Percentiles rank a stretch among this genome's conserved stretches.
Evolutionary conservation across 2,888 invertebrate species (phyloP).

Genomic region (Xestia c-nigrum): DNA sequence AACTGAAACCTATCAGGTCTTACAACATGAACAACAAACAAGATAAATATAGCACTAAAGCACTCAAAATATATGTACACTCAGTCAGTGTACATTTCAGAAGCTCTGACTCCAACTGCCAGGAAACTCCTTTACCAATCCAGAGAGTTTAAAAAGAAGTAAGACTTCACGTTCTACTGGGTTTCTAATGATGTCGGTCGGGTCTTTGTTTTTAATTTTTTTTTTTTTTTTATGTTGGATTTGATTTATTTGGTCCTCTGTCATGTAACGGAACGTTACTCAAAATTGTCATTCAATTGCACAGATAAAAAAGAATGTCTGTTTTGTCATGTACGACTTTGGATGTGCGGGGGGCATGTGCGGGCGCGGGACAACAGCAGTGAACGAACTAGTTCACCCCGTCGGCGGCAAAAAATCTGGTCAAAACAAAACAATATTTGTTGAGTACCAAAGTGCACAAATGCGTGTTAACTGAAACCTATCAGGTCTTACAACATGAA

Average conservation of each 20-base stretch:
- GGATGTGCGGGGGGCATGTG: too few relatives aligned
- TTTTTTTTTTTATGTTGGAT: too few relatives aligned
- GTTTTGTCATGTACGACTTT: too few relatives aligned
- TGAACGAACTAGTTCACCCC: too few relatives aligned
- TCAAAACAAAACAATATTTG: too few relatives aligned
- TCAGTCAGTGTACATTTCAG: not conserved
- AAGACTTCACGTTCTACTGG: not conserved
- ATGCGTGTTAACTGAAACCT: conserved; percentile 1
- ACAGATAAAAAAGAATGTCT: too few relatives aligned
- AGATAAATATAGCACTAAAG: not conserved
- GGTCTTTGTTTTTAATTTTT: too few relatives aligned
- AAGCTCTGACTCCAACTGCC: not conserved
- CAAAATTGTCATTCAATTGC: too few relatives aligned
- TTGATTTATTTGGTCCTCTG: not conserved
- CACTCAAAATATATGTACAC: not conserved
- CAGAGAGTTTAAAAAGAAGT: not conserved
- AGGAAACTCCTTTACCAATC: not conserved
- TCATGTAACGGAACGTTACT: too few relatives aligned
- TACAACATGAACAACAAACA: not conserved
- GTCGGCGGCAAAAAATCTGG: not conserved
- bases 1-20: not conserved
- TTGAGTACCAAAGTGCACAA: not conserved
- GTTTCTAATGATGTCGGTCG: not conserved
- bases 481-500: not conserved
- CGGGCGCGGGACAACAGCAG: too few relatives aligned